Percentiles rank a stretch among this genome's conserved stretches.
Conservation (phyloP, 2,113 vertebrate species). For the Poeciliopsis occidentalis region DNA sequence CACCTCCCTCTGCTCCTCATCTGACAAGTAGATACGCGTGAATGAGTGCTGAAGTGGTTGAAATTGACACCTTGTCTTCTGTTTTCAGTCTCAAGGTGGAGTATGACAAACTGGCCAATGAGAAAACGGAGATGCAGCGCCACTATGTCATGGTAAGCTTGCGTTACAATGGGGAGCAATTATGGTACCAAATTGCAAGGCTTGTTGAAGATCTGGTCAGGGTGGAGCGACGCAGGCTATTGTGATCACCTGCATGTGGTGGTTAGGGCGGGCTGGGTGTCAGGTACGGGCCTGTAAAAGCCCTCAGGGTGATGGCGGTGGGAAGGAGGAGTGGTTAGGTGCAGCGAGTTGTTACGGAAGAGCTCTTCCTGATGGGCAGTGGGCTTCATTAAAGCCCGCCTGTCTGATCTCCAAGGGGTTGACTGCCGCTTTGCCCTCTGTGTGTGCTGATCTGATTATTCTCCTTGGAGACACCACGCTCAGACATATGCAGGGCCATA, state of each 20-base stretch:
- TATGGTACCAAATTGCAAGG: slow-evolving; percentile 66
- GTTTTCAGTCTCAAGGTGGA: slow-evolving; percentile 90
- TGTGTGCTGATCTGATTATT: slow-evolving; percentile 84
- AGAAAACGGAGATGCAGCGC: slow-evolving; percentile 98
- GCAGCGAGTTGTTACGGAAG: slow-evolving; percentile 57
- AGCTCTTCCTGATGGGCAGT: slow-evolving; percentile 72
- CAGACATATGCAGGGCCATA: slow-evolving; percentile 79
- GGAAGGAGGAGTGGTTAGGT: slow-evolving; percentile 11
- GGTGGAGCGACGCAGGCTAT: slow-evolving; percentile 58
- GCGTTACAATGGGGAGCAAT: slow-evolving; percentile 66
- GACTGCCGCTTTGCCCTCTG: slow-evolving; percentile 76
- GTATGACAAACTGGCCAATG: slow-evolving; percentile 95
- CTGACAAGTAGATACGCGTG: slow-evolving; percentile 51
- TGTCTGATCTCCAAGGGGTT: slow-evolving; percentile 73
- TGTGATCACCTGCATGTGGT: slow-evolving; percentile 68
- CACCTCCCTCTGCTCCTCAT: neutral
- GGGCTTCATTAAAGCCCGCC: slow-evolving; percentile 71
- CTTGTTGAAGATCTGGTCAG: slow-evolving; percentile 61
- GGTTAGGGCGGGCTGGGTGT: slow-evolving; percentile 65
- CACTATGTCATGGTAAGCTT: slow-evolving; percentile 97
- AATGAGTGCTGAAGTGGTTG: slow-evolving; percentile 58
- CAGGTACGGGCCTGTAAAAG: slow-evolving; percentile 69
- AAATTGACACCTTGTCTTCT: slow-evolving; percentile 73
- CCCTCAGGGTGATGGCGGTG: slow-evolving; percentile 44
- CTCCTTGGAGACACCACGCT: slow-evolving; percentile 80